Base-by-base conservation (phyloP, 2,888 invertebrate species). In the Cyclophora punctaria region DNA sequence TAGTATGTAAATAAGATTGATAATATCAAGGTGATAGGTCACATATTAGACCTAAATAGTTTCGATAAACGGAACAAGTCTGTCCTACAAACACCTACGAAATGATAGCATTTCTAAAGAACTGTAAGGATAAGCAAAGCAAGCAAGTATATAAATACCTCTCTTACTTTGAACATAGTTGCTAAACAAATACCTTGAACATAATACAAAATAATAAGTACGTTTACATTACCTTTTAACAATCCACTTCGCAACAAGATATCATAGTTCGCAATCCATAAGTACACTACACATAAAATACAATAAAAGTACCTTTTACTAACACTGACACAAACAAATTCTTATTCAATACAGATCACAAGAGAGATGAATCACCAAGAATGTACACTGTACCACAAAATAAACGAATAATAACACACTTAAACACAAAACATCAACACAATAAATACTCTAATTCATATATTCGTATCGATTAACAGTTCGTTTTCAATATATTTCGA, bases 331-430 rank as follows among this genome's bases (percentile, higher is more conserved):
- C 34, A 37, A 78, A 80, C 78, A 78, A 80, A 79, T 82, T 80
- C 83, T 85, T 79, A 80, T 78, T 74, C 37, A 61, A 52, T 46
- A 46, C 52, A 41, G 51, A 50, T 59, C 75, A 66, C 68, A 44
- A 44, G 69, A 85, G 85, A 85, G 85, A 86, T 86, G 86, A 86
- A 85, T 86, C 86, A 86, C 85, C 78, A 58, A 79, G 81, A 83
- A 85, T 83, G 81, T 83, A 84, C 83, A 75, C 63, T 52, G 66
- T 64, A 74, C 77, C 80, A 71, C 66, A 53, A 55, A 68, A 69
- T 74, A 65, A 67, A 69, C 53, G 69, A 70, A 74, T 61, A 51
- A 66, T 66, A 73, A 69, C 44, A 44, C 73, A 78, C 76, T 68
- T 55, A 51, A 56, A 70, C 75, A 76, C 75, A 58, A 55, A 46